phyloP scores from a whole-genome alignment of 1,140 invertebrate genomes.

The Proctacanthus coquilletti region DNA sequence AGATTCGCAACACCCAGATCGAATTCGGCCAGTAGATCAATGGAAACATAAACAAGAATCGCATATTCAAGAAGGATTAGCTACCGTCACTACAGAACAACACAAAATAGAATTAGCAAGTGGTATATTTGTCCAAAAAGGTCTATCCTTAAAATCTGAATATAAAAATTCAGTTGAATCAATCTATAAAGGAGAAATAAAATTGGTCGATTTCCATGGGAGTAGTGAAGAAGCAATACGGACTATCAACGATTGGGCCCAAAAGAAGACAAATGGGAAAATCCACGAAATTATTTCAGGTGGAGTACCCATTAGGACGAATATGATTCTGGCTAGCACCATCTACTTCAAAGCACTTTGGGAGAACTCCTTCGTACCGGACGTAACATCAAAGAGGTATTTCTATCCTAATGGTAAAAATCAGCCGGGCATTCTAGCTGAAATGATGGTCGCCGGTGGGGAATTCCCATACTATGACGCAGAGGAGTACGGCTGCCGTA shows the following conservation, averaged over 20 bases:
- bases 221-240: conserved; percentile 28
- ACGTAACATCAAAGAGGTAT: conserved; percentile 35
- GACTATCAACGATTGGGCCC: conserved; percentile 51
- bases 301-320: conserved; percentile 35
- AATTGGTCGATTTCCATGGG: conserved; percentile 37
- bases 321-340: conserved; percentile 52
- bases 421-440: conserved; percentile 32
- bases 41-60: neutral
- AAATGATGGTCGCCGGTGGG: conserved; percentile 48
- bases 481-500: conserved; percentile 30
- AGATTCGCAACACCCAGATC: neutral
- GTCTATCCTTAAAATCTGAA: too few relatives aligned
- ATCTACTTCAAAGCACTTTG: conserved; percentile 65
- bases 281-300: conserved; percentile 43
- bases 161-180: too few relatives aligned
- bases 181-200: conserved; percentile 38
- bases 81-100: too few relatives aligned
- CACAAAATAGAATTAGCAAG: too few relatives aligned
- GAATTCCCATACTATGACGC: conserved; percentile 21
- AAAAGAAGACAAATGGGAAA: conserved; percentile 42
- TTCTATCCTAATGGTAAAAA: conserved; percentile 33
- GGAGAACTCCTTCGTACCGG: conserved; percentile 47
- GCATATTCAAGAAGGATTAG: too few relatives aligned
- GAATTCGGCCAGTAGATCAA: neutral
- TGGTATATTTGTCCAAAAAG: too few relatives aligned